These are phyloP conservation scores for Catagonus wagneri DNA, from an alignment of 2,113 vertebrate genomes.

Conservation along the genomic window DNA sequence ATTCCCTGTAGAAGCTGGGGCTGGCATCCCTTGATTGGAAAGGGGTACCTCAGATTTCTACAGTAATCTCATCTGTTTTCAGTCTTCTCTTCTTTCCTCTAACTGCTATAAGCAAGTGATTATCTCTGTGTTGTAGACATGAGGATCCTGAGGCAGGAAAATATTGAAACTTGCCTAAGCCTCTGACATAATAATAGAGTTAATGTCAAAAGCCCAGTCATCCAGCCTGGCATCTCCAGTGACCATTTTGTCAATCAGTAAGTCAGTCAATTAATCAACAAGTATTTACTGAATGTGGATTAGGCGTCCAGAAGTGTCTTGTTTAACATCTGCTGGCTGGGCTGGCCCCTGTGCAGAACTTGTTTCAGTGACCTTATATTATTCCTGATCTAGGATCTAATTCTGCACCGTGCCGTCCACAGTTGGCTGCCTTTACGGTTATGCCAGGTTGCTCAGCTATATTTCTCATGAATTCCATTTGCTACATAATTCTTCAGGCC, in stretches of 20 bases:
- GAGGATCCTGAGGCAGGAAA: not conserved
- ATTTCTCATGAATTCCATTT: not conserved
- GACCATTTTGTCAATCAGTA: conserved; percentile 60
- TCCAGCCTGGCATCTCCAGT: conserved; percentile 16
- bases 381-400: conserved; percentile 73
- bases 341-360: not conserved
- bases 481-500: not conserved
- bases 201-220: conserved; percentile 12
- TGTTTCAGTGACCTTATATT: conserved; percentile 44
- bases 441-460: conserved; percentile 11
- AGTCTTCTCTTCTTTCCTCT: not conserved
- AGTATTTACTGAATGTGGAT: not conserved
- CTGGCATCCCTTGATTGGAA: no score
- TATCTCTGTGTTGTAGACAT: not conserved
- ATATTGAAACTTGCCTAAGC: conserved; percentile 39
- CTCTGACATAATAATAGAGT: conserved; percentile 33
- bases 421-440: not conserved
- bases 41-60: not conserved
- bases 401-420: not conserved
- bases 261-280: conserved; percentile 68
- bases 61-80: not conserved
- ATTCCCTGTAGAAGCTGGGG: not conserved
- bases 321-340: conserved; percentile 18
- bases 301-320: not conserved
- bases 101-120: not conserved